A percentile compares a stretch with the other conserved stretches of the same genome.
phyloP scores from a whole-genome alignment of 2,797 vertebrate genomes.

The Margarornis squamiger region DNA sequence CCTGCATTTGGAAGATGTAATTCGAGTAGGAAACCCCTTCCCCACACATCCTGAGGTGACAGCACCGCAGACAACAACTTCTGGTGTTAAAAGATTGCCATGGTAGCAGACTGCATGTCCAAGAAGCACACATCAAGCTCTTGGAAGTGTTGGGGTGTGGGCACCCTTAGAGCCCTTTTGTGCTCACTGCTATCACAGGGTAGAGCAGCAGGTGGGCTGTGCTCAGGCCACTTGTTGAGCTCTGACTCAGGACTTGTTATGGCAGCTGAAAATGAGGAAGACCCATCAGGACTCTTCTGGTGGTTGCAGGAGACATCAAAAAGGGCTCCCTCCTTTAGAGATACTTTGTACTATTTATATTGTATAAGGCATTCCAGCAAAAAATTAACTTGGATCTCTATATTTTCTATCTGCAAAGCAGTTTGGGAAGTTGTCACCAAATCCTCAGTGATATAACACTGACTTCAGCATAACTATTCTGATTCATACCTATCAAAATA shows the following conservation, averaged over 20 bases:
- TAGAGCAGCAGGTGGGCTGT: not conserved
- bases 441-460: not conserved
- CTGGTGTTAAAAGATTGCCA: not conserved
- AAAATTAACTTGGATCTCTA: not conserved
- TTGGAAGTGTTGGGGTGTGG: not conserved
- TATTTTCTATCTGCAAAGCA: not conserved
- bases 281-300: not conserved
- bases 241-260: not conserved
- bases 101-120: not conserved
- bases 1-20: not conserved
- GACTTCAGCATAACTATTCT: not conserved
- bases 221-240: accelerated
- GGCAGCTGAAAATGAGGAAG: not conserved
- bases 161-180: not conserved
- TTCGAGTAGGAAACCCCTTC: not conserved
- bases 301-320: not conserved
- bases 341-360: not conserved
- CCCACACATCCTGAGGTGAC: not conserved
- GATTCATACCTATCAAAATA: slow-evolving; percentile 9
- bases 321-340: not conserved
- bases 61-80: not conserved
- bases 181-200: not conserved
- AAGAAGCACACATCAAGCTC: not conserved
- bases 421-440: not conserved
- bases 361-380: not conserved